Percentiles rank a stretch among this genome's conserved stretches.
These are phyloP conservation scores for Turritopsis rubra DNA, from an alignment of 30 jellyfish, hydroid and myxozoan genomes.

Conservation along the genomic window DNA sequence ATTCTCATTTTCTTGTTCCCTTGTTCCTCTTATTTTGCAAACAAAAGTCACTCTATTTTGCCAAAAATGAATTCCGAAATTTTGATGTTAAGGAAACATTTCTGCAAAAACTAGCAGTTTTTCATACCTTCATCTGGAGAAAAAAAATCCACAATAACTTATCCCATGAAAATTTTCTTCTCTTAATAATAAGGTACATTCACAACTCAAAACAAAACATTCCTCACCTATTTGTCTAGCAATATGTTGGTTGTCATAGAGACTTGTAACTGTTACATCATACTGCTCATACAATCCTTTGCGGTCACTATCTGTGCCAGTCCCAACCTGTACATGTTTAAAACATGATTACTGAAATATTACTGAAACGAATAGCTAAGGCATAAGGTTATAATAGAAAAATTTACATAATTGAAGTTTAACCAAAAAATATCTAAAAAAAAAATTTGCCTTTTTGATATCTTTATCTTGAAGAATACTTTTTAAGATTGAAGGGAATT, in stretches of 20 bases:
- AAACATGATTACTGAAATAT: not conserved
- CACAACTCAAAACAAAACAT: not conserved
- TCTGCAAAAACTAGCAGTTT: too few relatives aligned
- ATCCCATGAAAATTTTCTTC: too few relatives aligned
- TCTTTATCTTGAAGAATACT: not conserved
- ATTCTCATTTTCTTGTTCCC: too few relatives aligned
- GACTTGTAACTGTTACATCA: not conserved
- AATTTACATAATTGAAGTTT: not conserved
- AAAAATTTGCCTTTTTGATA: constrained; percentile 1
- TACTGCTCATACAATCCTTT: constrained; percentile 3
- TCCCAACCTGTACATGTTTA: not conserved
- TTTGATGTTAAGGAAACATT: too few relatives aligned
- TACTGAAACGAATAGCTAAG: not conserved
- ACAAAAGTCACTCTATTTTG: too few relatives aligned
- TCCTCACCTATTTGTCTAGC: constrained; percentile 2
- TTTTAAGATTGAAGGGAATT: not conserved
- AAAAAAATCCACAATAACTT: too few relatives aligned
- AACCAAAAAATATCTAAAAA: too few relatives aligned
- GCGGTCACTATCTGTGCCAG: constrained; percentile 4
- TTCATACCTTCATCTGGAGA: too few relatives aligned
- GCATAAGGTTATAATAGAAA: too few relatives aligned
- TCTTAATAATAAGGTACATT: too few relatives aligned
- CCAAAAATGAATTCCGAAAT: too few relatives aligned
- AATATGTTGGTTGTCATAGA: constrained; percentile 1
- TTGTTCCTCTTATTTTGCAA: too few relatives aligned